Base-by-base conservation (phyloP, 2,113 vertebrate genomes). In the Bubalus kerabau region DNA sequence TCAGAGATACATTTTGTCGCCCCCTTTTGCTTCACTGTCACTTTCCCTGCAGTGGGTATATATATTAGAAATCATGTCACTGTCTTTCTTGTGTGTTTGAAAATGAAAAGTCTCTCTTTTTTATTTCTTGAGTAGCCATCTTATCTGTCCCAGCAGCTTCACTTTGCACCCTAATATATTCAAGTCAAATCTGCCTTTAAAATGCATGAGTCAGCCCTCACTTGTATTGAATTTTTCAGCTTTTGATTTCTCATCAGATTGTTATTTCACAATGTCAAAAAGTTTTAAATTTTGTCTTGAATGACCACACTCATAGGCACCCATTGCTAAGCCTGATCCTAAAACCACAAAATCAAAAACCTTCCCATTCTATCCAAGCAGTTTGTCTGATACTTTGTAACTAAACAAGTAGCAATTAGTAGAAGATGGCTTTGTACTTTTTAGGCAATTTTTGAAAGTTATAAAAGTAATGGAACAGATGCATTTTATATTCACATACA, bases 231-330 rank as follows among this genome's bases (percentile, higher is more conserved):
- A 87, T 95, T 95, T 95, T 91, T 97, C 74, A 95, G 95, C 40
- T 64, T 97, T 97, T 98, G 95, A 97, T 93, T 97, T 97, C 80
- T 93, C 43, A 23, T 87, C 97, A 96, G 95, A 95, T 76, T 96
- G 91, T 97, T 95, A 89, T 91, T 94, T 94, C 62, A 91, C 83
- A 95, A 32, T 93, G 95, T 95, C 95, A 97, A 85, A 96, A 92
- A 96, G 62, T 81, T 91, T 97, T 93, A 97, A 97, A 87, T 85
- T 93, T 82, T 95, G 89, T 59, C 46, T 91, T 91, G 83, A 97
- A 76, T 90, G 64, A 96, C 91, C 92, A 93, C 89, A 96, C 60
- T 96, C 94, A 95, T 88, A 98, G 87, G 57, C 59, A 54, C 46
- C n/a, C 36, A 3, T 30, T 76, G 80, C 71, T 60, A 86, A 97